Evolutionary conservation across 2,888 invertebrate species (phyloP).

Genomic region (Pammene fasciana): DNA sequence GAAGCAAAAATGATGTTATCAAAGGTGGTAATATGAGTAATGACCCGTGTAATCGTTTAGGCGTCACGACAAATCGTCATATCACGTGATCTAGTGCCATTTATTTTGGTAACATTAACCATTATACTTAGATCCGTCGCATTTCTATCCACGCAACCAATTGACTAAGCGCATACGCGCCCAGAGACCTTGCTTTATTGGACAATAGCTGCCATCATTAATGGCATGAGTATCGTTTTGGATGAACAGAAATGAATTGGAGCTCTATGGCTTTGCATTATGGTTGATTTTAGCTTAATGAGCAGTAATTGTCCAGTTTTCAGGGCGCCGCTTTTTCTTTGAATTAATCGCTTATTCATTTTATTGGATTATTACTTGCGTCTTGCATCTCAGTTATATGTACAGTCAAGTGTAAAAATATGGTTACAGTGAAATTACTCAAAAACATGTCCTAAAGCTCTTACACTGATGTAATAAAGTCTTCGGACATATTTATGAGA

Average conservation of each 20-base stretch:
- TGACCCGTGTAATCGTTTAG: conserved; percentile 75
- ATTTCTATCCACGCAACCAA: conserved; percentile 6
- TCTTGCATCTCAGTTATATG: conserved; percentile 54
- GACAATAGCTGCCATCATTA: conserved; percentile 51
- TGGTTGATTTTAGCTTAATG: conserved; percentile 43
- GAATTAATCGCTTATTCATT: conserved; percentile 62
- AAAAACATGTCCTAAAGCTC: no score
- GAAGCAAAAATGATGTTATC: conserved; percentile 73
- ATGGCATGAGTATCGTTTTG: conserved; percentile 52
- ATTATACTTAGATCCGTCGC: conserved; percentile 42
- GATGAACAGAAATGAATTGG: conserved; percentile 45
- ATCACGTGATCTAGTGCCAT: conserved; percentile 75
- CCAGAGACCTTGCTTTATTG: conserved; percentile 51
- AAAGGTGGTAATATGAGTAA: conserved; percentile 80
- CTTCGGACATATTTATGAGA: no score
- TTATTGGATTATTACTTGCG: conserved; percentile 56
- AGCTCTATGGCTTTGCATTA: conserved; percentile 46
- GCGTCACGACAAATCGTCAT: conserved; percentile 76
- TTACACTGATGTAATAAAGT: no score
- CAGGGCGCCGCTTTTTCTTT: conserved; percentile 59
- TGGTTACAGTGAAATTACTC: no score
- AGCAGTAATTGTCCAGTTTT: conserved; percentile 48
- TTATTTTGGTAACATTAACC: conserved; percentile 61
- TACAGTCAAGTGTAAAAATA: no score
- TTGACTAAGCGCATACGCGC: not conserved